phyloP scores from a whole-genome alignment of 2,797 vertebrate genomes.

The Argya squamiceps region DNA sequence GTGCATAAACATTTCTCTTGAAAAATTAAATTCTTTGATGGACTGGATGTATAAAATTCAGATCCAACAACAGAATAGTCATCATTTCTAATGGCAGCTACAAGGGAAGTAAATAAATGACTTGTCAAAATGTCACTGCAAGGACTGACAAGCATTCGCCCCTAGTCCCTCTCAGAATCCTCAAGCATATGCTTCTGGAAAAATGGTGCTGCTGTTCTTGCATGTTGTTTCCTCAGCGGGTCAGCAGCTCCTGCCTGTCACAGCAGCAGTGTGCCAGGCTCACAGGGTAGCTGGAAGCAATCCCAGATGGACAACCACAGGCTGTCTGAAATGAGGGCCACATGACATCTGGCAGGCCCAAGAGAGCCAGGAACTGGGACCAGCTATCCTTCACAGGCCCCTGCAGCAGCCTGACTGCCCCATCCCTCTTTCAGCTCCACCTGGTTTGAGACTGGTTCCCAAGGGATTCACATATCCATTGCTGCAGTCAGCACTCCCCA shows the following conservation, averaged over 20 bases:
- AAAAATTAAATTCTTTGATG: not conserved
- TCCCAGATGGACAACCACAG: too few relatives aligned
- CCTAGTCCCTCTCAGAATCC: not conserved
- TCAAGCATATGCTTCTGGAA: not conserved
- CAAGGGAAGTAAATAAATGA: not conserved
- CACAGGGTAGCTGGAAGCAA: not conserved
- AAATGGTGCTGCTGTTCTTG: not conserved
- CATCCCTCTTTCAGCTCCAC: not conserved
- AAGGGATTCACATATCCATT: not conserved
- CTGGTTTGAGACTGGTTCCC: not conserved
- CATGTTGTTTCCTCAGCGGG: not conserved
- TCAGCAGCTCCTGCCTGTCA: not conserved
- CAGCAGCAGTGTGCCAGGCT: not conserved
- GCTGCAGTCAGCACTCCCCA: accelerated
- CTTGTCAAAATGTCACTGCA: not conserved
- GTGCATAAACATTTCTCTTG: not conserved
- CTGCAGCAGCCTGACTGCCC: not conserved
- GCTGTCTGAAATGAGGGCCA: too few relatives aligned
- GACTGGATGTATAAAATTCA: not conserved
- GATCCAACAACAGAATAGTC: not conserved
- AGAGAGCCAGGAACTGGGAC: accelerated
- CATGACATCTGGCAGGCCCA: too few relatives aligned
- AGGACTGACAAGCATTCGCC: not conserved
- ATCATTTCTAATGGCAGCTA: not conserved
- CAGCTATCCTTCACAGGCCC: not conserved